Conservation (phyloP, 1,140 invertebrate genomes). For the Trissolcus basalis region DNA sequence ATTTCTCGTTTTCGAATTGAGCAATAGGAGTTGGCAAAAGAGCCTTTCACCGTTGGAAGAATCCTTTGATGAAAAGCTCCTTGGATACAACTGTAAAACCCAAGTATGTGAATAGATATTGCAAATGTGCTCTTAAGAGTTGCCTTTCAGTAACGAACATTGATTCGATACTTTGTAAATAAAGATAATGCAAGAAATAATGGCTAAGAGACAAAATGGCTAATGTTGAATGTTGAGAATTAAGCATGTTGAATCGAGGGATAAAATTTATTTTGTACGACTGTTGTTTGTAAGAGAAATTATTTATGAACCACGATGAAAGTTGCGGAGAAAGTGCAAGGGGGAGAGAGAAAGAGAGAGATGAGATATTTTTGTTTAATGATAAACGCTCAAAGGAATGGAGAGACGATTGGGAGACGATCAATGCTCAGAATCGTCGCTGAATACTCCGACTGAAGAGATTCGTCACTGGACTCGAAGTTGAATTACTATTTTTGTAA, state of each 20-base stretch:
- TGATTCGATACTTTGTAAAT: conserved; percentile 45
- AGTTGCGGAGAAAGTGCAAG: conserved; percentile 5
- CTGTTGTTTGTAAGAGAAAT: conserved; percentile 45
- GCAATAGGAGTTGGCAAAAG: too few species aligned
- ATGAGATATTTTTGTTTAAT: conserved; percentile 12
- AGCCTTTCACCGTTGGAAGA: too few species aligned
- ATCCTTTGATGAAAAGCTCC: not conserved
- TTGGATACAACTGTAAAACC: conserved; percentile 18
- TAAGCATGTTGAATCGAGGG: conserved; percentile 23
- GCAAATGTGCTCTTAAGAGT: conserved; percentile 52
- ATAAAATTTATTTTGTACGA: conserved; percentile 54
- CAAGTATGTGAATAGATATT: conserved; percentile 48
- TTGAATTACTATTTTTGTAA: conserved; percentile 37
- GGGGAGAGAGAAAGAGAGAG: conserved; percentile 5
- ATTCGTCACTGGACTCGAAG: conserved; percentile 12
- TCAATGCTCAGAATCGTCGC: conserved; percentile 3
- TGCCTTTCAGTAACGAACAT: conserved; percentile 50
- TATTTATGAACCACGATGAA: conserved; percentile 34
- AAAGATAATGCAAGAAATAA: conserved; percentile 11
- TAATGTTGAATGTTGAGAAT: not conserved
- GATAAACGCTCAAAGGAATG: conserved; percentile 36
- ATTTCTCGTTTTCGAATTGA: conserved; percentile 34
- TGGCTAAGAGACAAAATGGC: not conserved
- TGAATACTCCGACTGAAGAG: conserved; percentile 26
- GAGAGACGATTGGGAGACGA: not conserved